Evolutionary conservation across 2,888 invertebrate species (phyloP), one percentile per base, ranked within the genome.

Genomic region (Limenitis arthemis): DNA sequence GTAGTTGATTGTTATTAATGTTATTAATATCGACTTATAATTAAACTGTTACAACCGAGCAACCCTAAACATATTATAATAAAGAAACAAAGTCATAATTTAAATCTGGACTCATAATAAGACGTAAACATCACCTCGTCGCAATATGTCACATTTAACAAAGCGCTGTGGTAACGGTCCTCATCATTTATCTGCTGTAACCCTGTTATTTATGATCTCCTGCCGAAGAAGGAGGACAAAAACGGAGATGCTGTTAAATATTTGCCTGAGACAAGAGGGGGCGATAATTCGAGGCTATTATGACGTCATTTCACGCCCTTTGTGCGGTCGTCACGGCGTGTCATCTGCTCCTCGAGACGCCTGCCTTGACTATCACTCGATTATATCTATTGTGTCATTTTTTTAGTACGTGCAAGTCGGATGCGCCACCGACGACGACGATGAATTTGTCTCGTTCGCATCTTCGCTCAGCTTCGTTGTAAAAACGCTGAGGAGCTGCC

Each of bases 231-330:
- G 67, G 70, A 77, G 78, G 69, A 82, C 74, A 84, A 83, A 84
- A 84, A 82, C 77, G 69, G 74, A 72, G 75, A 71, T 81, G 79
- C 73, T 79, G 82, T 83, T 85, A 86, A 86, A 86, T 86, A 86
- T 86, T 86, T 85, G 81, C 79, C 77, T 83, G 83, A 85, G 85
- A 86, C 86, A 85, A 83, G 84, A 84, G 83, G 79, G 83, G 72
- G 81, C 75, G 86, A 86, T 86, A 86, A 86, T 86, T 84, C 85
- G 85, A 82, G 73, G 79, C 80, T 83, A 86, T 86, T 85, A 86
- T 85, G 86, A 85, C 85, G 85, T 86, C 84, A 85, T 77, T 85
- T 85, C 81, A 81, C 85, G 84, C 84, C 84, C 74, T 84, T 86
- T 86, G 85, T 86, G 75, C 72, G 79, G 73, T 77, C 84, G 82